A percentile compares a stretch with the other conserved stretches of the same genome.
Conservation (phyloP, 2,113 vertebrate species). For the Entelurus aequoreus region DNA sequence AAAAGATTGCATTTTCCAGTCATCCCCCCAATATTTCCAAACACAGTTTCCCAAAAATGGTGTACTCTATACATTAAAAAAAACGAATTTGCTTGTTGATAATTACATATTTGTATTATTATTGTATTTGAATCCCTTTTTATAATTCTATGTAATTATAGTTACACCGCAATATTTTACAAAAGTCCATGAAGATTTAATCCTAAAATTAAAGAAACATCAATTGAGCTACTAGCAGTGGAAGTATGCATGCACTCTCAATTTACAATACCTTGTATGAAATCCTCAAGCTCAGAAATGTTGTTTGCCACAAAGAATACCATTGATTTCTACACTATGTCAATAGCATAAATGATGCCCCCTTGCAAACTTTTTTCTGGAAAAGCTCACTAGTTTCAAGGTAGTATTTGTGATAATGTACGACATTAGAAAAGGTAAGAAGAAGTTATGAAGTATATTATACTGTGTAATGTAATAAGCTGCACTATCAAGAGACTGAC, state of each 20-base stretch:
- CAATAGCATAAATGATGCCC: slow-evolving; percentile 18
- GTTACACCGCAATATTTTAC: no score
- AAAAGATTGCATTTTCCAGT: no score
- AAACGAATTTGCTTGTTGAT: no score
- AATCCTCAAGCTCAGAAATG: neutral
- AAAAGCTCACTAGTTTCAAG: slow-evolving; percentile 34
- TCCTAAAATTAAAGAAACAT: no score
- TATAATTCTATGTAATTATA: no score
- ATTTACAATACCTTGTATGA: neutral
- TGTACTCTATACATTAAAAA: no score
- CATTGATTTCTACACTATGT: neutral
- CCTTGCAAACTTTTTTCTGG: slow-evolving; percentile 53
- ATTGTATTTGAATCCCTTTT: no score
- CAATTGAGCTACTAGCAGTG: no score
- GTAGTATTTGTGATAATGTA: slow-evolving; percentile 30
- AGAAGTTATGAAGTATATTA: slow-evolving; percentile 18
- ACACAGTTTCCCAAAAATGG: no score
- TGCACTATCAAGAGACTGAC: slow-evolving; percentile 25
- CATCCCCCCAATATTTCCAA: no score
- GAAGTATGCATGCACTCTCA: neutral
- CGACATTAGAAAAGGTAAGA: slow-evolving; percentile 16
- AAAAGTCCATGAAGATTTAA: no score
- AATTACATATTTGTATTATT: no score
- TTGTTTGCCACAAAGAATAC: neutral
- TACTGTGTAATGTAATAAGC: slow-evolving; percentile 4